Evolutionary conservation across 2,797 vertebrate species (phyloP).

Genomic region (Megalops cyprinoides): DNA sequence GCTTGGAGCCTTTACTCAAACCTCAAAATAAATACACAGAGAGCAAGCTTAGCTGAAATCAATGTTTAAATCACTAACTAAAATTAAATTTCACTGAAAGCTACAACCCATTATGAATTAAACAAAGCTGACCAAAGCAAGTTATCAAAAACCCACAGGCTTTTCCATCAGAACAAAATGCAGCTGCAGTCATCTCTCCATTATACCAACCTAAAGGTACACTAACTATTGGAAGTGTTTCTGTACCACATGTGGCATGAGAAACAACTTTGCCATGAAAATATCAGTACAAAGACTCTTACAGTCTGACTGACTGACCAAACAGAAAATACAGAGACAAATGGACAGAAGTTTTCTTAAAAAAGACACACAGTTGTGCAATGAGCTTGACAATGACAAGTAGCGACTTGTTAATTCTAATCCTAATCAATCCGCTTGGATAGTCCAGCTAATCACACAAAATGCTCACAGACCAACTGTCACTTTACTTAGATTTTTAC

Average conservation of each 20-base stretch:
- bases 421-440: neutral
- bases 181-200: neutral
- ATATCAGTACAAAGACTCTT: too few relatives aligned
- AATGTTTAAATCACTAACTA: neutral
- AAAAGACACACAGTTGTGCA: too few relatives aligned
- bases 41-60: neutral
- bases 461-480: neutral
- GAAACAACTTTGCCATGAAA: too few relatives aligned
- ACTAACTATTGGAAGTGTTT: too few relatives aligned
- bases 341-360: neutral
- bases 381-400: neutral
- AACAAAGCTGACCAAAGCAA: neutral
- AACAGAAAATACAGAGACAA: neutral
- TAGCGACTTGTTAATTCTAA: slow-evolving; percentile 15
- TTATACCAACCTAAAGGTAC: too few relatives aligned
- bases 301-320: too few relatives aligned
- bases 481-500: too few relatives aligned
- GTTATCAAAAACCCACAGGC: neutral
- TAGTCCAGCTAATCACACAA: slow-evolving; percentile 6
- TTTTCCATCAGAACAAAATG: neutral
- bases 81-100: neutral
- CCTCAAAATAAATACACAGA: slow-evolving; percentile 35
- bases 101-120: neutral
- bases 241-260: too few relatives aligned
- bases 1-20: slow-evolving; percentile 49